Conservation (phyloP, 2,888 invertebrate genomes). For the Drosophila kambysellisi region DNA sequence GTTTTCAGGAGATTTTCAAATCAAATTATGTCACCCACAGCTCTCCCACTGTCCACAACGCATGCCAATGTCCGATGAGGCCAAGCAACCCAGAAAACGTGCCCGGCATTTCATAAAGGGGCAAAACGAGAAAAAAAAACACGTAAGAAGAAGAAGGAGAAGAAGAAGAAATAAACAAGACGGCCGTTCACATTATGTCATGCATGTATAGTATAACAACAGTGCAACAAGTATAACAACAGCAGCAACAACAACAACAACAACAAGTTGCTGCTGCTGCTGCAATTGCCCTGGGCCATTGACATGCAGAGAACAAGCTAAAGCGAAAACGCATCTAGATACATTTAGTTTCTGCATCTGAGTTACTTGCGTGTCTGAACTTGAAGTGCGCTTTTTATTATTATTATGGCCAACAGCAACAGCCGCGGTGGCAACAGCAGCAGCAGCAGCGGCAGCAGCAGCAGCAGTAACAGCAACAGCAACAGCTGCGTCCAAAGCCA, state of each 20-base stretch:
- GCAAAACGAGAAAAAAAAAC: conserved; percentile 1
- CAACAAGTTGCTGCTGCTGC: neutral
- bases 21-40: conserved; percentile 51
- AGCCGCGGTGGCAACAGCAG: conserved; percentile 8
- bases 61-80: conserved; percentile 57
- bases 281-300: conserved; percentile 54
- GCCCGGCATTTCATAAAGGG: conserved; percentile 55
- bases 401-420: conserved; percentile 36
- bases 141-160: neutral
- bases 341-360: conserved; percentile 62
- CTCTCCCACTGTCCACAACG: conserved; percentile 7
- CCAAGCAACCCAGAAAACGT: conserved; percentile 65
- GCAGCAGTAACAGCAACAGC: conserved; percentile 18
- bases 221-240: conserved; percentile 54
- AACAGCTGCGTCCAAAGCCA: conserved; percentile 44
- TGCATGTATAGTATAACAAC: conserved; percentile 53
- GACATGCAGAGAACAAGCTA: conserved; percentile 47
- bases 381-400: conserved; percentile 34
- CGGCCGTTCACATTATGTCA: conserved; percentile 61
- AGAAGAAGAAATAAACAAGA: conserved; percentile 15
- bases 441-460: conserved; percentile 4
- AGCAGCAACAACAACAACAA: conserved; percentile 9
- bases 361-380: conserved; percentile 54
- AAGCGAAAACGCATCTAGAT: conserved; percentile 48
- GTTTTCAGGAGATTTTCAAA: conserved; percentile 22